A percentile compares a stretch with the other conserved stretches of the same genome.
Conservation (phyloP, 2,888 invertebrate genomes). For the Erpobdella octoculata region DNA sequence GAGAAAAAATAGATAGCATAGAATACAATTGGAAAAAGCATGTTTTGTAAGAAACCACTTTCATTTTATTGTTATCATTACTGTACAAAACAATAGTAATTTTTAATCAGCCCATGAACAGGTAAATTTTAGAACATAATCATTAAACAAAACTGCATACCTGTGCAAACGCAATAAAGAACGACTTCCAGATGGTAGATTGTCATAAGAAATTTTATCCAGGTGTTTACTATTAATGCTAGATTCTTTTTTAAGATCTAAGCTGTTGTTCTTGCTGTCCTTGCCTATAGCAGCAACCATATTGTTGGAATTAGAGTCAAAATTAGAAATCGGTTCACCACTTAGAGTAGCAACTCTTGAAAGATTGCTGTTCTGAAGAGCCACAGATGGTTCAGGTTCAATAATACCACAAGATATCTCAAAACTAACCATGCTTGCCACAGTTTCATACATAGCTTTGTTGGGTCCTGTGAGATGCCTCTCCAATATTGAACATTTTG, state of each 20-base stretch:
- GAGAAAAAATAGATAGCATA: too few species aligned
- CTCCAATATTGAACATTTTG: constrained; percentile 7
- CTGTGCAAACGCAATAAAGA: constrained; percentile 2
- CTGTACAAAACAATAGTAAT: too few species aligned
- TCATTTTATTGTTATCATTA: too few species aligned
- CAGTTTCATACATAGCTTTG: background rate
- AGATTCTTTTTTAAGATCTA: background rate
- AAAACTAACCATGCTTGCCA: background rate
- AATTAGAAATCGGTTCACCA: background rate
- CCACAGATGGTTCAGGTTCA: background rate
- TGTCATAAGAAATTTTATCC: background rate
- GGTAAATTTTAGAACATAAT: background rate
- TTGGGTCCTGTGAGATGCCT: background rate
- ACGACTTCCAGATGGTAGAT: constrained; percentile 10
- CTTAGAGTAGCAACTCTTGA: background rate
- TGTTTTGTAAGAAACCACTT: too few species aligned
- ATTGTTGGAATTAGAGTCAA: background rate
- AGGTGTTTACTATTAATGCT: background rate
- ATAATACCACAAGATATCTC: constrained; percentile 4
- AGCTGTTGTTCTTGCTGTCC: background rate
- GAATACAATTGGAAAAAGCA: too few species aligned
- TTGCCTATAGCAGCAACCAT: background rate
- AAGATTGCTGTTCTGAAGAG: too few species aligned
- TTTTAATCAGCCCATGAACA: background rate
- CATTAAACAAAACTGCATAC: background rate